These are phyloP conservation scores for Oreochromis tanganicae DNA, from an alignment of 2,113 vertebrate genomes.

Conservation along the genomic window DNA sequence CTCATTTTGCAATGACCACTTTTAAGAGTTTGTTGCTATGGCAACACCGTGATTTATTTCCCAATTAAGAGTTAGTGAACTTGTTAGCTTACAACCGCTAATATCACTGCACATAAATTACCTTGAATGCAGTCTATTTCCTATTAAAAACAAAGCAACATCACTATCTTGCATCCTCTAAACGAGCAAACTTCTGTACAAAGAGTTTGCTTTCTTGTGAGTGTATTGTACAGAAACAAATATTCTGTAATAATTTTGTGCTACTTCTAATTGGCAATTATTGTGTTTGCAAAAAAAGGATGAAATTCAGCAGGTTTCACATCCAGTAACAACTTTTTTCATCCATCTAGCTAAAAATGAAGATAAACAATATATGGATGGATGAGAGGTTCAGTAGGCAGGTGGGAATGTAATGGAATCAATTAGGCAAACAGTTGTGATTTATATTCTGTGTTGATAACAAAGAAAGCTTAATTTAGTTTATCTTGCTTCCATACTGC, in stretches of 20 bases:
- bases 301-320: conserved; percentile 31
- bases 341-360: conserved; percentile 47
- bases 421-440: conserved; percentile 62
- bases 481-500: conserved; percentile 7
- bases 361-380: conserved; percentile 56
- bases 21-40: conserved; percentile 41
- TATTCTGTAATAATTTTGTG: conserved; percentile 17
- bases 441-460: conserved; percentile 55
- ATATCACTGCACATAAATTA: conserved; percentile 56
- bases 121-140: conserved; percentile 14
- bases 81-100: conserved; percentile 31
- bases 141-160: conserved; percentile 23
- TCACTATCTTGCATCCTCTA: background rate
- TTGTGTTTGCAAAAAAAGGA: conserved; percentile 23
- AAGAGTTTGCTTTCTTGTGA: background rate
- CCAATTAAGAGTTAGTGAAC: conserved; percentile 60
- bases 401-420: conserved; percentile 62
- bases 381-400: conserved; percentile 51
- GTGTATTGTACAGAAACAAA: conserved; percentile 14
- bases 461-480: conserved; percentile 49
- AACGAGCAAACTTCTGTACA: conserved; percentile 3
- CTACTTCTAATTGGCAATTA: conserved; percentile 47
- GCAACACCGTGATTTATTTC: conserved; percentile 61
- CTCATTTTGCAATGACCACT: conserved; percentile 35
- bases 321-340: conserved; percentile 38